A percentile compares a stretch with the other conserved stretches of the same genome.
phyloP scores from a whole-genome alignment of 2,113 vertebrate genomes.

The Mungos mungo region DNA sequence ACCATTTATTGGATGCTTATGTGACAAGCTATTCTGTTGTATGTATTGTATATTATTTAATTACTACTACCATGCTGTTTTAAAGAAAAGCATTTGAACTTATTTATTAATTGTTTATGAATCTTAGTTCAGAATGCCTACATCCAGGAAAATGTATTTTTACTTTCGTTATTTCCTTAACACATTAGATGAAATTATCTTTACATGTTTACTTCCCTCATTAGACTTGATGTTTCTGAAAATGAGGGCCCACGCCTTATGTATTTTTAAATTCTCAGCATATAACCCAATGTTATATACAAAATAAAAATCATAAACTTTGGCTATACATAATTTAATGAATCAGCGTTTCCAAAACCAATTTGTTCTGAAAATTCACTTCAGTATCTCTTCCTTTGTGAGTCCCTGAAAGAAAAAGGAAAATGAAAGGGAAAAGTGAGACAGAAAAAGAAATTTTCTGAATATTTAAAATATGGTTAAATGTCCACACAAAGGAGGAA shows the following conservation, averaged over 20 bases:
- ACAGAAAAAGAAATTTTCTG: neutral
- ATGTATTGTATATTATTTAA: neutral
- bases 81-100: neutral
- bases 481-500: neutral
- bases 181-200: neutral
- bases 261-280: conserved; percentile 33
- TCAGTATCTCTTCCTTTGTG: neutral
- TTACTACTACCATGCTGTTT: neutral
- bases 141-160: neutral
- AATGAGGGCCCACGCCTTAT: neutral
- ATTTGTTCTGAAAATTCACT: conserved; percentile 14
- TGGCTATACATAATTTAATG: neutral
- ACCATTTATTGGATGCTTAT: neutral
- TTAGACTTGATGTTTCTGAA: conserved; percentile 43
- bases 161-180: neutral
- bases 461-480: neutral
- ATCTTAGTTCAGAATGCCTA: conserved; percentile 29
- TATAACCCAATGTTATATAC: neutral
- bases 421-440: neutral
- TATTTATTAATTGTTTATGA: neutral
- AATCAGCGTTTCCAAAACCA: neutral
- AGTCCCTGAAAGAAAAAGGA: neutral
- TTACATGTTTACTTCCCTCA: neutral
- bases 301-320: neutral
- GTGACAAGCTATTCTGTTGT: neutral